Evolutionary conservation across 2,113 vertebrate genomes (phyloP).

Genomic region (Pachycephala philippinensis): DNA sequence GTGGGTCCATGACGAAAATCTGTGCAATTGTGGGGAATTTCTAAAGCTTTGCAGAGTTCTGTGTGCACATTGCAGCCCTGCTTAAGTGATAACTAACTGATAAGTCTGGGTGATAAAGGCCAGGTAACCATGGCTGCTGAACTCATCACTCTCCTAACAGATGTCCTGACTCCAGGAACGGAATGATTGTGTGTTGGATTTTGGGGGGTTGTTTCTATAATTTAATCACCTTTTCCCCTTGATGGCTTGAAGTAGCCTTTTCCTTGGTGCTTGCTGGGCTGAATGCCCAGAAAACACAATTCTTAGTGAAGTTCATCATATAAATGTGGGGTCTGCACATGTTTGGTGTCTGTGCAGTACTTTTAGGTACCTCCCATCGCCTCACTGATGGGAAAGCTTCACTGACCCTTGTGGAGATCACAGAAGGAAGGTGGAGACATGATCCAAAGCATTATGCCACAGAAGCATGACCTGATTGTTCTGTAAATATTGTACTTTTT

Average conservation of each 20-base stretch:
- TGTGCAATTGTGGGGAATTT: not conserved
- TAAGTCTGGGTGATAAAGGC: not conserved
- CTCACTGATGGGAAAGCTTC: not conserved
- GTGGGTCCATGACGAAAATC: not conserved
- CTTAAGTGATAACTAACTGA: not conserved
- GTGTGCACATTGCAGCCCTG: rapidly evolving
- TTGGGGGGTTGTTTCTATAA: not conserved
- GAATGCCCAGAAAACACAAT: not conserved
- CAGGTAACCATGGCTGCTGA: not conserved
- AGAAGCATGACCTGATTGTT: not conserved
- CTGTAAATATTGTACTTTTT: not conserved
- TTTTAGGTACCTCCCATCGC: not conserved
- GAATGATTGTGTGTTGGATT: not conserved
- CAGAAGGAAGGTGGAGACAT: not conserved
- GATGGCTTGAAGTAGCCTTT: not conserved
- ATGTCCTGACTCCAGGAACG: not conserved
- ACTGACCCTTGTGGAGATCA: not conserved
- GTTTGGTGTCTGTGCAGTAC: not conserved
- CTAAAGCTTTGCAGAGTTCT: not conserved
- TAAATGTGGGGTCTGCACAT: not conserved
- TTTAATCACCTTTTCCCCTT: not conserved
- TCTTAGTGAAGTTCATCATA: not conserved
- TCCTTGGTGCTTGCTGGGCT: not conserved
- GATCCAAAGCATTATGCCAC: not conserved
- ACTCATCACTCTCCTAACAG: not conserved